Conservation (phyloP, 2,888 invertebrate genomes). For the Brachyptera risi region DNA sequence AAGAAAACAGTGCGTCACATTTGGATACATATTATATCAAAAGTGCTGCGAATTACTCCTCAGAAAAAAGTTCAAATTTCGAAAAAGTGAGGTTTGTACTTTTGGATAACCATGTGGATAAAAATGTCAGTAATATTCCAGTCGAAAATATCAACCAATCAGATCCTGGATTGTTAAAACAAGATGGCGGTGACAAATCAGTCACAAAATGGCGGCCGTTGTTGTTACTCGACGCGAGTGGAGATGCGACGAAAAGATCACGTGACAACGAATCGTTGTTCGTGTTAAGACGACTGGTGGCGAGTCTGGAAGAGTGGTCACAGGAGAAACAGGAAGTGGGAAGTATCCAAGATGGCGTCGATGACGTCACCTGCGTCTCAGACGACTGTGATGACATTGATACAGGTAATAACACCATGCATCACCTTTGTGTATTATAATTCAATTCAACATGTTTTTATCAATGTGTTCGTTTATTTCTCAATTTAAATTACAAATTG, state of each 20-base stretch:
- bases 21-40: too few relatives aligned
- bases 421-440: background rate
- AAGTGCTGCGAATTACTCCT: too few relatives aligned
- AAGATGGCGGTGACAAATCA: background rate
- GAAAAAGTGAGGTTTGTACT: too few relatives aligned
- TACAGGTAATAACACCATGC: too few relatives aligned
- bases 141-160: too few relatives aligned
- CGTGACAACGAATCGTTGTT: too few relatives aligned
- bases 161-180: background rate
- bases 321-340: too few relatives aligned
- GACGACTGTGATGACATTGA: slow-evolving; percentile 15
- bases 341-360: slow-evolving; percentile 8
- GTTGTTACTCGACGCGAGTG: slow-evolving; percentile 16
- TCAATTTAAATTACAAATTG: background rate
- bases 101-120: too few relatives aligned
- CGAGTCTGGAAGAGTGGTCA: slow-evolving; percentile 3
- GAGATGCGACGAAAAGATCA: background rate
- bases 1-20: too few relatives aligned
- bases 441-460: background rate
- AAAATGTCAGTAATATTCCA: too few relatives aligned
- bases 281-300: slow-evolving; percentile 1
- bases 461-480: background rate
- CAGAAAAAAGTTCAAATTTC: too few relatives aligned
- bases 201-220: slow-evolving; percentile 19
- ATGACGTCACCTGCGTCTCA: background rate